Evolutionary conservation across 2,113 vertebrate genomes (phyloP).

Genomic region (Podarcis muralis): DNA sequence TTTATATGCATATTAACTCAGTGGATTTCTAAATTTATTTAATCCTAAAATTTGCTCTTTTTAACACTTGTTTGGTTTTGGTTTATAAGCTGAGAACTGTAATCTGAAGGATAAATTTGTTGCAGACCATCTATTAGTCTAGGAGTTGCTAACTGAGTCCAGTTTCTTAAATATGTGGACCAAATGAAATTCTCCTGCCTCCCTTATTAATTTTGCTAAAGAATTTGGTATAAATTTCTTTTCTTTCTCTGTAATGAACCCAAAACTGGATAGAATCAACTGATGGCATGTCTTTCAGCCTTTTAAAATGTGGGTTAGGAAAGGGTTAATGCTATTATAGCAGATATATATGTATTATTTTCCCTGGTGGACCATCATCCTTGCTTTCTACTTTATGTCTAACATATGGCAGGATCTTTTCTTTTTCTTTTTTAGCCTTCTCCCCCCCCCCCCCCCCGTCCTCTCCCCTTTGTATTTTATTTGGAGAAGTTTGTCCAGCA

Average conservation of each 20-base stretch:
- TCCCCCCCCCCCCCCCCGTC: background rate
- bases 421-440: background rate
- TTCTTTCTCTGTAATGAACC: background rate
- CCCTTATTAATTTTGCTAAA: background rate
- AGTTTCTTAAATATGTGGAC: too few relatives aligned
- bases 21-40: too few relatives aligned
- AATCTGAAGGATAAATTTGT: too few relatives aligned
- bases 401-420: background rate
- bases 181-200: too few relatives aligned
- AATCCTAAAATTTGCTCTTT: too few relatives aligned
- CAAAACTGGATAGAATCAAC: background rate
- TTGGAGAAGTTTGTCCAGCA: constrained; percentile 19
- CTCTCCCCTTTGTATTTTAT: constrained; percentile 21
- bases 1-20: too few relatives aligned
- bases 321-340: background rate
- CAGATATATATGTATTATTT: background rate
- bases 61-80: too few relatives aligned
- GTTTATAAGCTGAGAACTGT: too few relatives aligned
- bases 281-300: background rate
- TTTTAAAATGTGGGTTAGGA: background rate
- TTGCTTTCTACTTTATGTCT: background rate
- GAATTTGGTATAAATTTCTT: background rate
- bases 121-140: too few relatives aligned
- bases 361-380: constrained; percentile 16
- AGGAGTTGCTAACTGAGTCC: too few relatives aligned